phyloP scores from a whole-genome alignment of 2,888 invertebrate species.

The Pheosia gnoma region DNA sequence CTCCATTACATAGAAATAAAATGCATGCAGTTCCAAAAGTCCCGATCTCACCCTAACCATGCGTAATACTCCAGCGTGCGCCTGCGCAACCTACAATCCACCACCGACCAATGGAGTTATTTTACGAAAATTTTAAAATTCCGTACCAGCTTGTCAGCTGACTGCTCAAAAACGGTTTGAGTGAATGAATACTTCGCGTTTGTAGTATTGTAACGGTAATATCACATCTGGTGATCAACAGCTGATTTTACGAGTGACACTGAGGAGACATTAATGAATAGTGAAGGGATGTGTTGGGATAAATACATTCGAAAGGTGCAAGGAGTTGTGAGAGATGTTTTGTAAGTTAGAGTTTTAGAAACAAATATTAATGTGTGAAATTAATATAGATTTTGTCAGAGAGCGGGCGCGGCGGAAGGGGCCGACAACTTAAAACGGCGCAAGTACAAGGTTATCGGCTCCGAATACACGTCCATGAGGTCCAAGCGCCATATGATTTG shows the following conservation, averaged over 20 bases:
- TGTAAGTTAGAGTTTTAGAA: neutral
- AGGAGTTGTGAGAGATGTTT: neutral
- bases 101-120: constrained; percentile 29
- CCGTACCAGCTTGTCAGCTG: constrained; percentile 27
- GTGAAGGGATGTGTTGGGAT: neutral
- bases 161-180: constrained; percentile 22
- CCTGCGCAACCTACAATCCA: constrained; percentile 22
- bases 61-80: constrained; percentile 36
- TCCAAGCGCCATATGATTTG: no score
- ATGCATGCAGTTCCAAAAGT: neutral
- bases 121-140: constrained; percentile 27
- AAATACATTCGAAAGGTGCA: neutral
- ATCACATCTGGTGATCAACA: constrained; percentile 36
- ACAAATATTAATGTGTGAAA: no score
- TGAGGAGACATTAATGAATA: neutral
- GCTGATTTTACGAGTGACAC: constrained; percentile 34
- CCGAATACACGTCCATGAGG: no score
- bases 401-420: no score
- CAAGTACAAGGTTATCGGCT: no score
- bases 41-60: constrained; percentile 31
- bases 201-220: constrained; percentile 40
- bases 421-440: no score
- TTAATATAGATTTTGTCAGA: no score
- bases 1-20: no score
- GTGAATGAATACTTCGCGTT: constrained; percentile 29